A percentile compares a stretch with the other conserved stretches of the same genome.
Evolutionary conservation across 1,140 invertebrate genomes (phyloP).

Genomic region (Cydia fagiglandana): DNA sequence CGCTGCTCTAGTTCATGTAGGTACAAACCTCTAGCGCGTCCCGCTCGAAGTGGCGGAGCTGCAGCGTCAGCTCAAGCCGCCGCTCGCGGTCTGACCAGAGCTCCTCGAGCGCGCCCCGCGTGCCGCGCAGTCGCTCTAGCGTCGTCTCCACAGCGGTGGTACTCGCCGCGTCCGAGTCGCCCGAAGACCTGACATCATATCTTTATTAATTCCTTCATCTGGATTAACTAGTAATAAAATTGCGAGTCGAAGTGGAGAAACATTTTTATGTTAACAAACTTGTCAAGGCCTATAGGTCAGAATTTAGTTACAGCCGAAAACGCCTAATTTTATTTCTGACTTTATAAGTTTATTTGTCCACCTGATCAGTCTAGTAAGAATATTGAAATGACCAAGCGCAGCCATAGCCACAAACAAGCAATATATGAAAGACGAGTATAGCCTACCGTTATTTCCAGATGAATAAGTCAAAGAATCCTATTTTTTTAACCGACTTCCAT

Average conservation of each 20-base stretch:
- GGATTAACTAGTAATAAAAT: background rate
- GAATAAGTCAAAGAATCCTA: no score
- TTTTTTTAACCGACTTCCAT: no score
- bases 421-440: no score
- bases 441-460: no score
- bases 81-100: constrained; percentile 94
- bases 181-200: constrained; percentile 77
- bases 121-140: constrained; percentile 90
- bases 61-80: constrained; percentile 93
- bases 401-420: no score
- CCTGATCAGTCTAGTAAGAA: no score
- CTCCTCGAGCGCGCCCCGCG: constrained; percentile 94
- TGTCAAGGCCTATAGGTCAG: no score
- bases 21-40: constrained; percentile 93
- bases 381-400: no score
- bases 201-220: background rate
- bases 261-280: no score
- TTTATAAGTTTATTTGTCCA: background rate
- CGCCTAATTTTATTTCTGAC: no score
- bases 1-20: background rate
- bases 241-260: no score
- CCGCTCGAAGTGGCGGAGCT: constrained; percentile 95
- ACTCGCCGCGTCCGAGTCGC: constrained; percentile 83
- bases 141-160: constrained; percentile 92
- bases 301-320: no score